A percentile compares a stretch with the other conserved stretches of the same genome.
Evolutionary conservation across 2,797 vertebrate genomes (phyloP).

Genomic region (Loris lydekkerianus): DNA sequence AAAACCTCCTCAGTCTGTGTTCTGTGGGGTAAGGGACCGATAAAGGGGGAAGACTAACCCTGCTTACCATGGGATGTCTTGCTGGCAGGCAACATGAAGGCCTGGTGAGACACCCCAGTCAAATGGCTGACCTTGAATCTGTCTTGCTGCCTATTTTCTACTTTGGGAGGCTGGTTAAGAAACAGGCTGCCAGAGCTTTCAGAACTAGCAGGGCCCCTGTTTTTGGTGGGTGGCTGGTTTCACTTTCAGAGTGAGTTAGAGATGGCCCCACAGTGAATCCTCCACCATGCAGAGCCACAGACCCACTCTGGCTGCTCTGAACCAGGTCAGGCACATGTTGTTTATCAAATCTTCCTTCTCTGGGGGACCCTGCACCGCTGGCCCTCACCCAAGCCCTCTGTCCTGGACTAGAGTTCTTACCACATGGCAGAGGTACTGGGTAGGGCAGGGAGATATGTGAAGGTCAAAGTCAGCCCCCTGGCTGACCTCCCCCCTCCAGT

Average conservation of each 20-base stretch:
- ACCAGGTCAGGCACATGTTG: background rate
- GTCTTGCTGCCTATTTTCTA: background rate
- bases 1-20: background rate
- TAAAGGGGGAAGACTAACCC: background rate
- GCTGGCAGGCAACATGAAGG: background rate
- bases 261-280: background rate
- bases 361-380: too few relatives aligned
- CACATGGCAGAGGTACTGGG: background rate
- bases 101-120: background rate
- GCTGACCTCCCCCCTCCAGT: background rate
- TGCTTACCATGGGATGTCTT: rapidly evolving
- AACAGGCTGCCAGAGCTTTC: background rate
- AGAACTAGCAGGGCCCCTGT: background rate
- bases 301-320: background rate
- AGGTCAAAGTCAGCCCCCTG: background rate
- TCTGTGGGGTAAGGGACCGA: rapidly evolving
- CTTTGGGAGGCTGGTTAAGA: background rate
- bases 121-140: background rate
- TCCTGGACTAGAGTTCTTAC: background rate
- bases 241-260: slow-evolving; percentile 79
- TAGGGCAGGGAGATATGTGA: background rate
- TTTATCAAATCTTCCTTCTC: background rate
- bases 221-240: slow-evolving; percentile 78
- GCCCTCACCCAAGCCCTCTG: background rate
- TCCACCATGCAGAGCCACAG: background rate